Evolutionary conservation across 2,797 vertebrate genomes (phyloP).

Genomic region (Cyprinella venusta): DNA sequence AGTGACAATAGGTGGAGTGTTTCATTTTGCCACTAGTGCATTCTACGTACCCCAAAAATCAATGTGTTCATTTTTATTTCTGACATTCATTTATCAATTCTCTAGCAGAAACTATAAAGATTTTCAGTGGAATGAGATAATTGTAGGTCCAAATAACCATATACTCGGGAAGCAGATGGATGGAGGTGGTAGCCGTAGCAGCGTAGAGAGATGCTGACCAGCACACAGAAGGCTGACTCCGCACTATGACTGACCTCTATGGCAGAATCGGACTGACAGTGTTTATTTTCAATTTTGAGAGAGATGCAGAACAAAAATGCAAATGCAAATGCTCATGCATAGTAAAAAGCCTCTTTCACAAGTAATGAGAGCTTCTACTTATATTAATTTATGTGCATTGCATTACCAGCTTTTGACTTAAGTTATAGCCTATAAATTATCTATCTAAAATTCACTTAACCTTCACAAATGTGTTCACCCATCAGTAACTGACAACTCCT

Average conservation of each 20-base stretch:
- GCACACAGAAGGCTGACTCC: constrained; percentile 22
- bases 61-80: not conserved
- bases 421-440: not conserved
- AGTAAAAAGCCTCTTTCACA: not conserved
- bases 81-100: not conserved
- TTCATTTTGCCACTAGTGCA: too few relatives aligned
- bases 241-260: constrained; percentile 20
- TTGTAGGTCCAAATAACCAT: not conserved
- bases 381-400: not conserved
- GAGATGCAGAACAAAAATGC: constrained; percentile 2
- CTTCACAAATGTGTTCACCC: constrained; percentile 9
- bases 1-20: too few relatives aligned
- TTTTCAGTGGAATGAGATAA: not conserved
- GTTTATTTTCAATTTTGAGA: constrained; percentile 2
- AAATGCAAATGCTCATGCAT: constrained; percentile 1
- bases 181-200: constrained; percentile 6
- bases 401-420: not conserved
- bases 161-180: constrained; percentile 1
- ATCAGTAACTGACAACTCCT: constrained; percentile 5
- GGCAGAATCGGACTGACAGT: constrained; percentile 2
- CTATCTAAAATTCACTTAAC: constrained; percentile 22
- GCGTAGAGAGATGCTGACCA: constrained; percentile 17
- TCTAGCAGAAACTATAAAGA: not conserved
- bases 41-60: not conserved
- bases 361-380: not conserved